These are phyloP conservation scores for Calidris pygmaea DNA, from an alignment of 2,113 vertebrate species.

Conservation along the genomic window DNA sequence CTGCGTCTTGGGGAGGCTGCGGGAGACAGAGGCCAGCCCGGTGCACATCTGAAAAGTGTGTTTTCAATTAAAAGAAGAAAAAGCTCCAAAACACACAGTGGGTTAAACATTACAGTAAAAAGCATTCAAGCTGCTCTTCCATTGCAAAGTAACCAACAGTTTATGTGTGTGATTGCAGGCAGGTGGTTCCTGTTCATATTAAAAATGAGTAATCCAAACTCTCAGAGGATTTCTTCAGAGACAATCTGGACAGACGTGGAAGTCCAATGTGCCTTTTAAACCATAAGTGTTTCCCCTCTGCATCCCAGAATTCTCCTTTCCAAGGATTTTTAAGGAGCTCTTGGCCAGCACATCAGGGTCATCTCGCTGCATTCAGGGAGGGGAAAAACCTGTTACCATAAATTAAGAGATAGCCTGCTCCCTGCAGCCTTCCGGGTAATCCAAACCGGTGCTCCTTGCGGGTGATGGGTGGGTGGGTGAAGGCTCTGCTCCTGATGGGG, in stretches of 20 bases:
- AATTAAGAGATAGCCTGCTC: not conserved
- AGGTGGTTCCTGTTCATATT: constrained; percentile 68
- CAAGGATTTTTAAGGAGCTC: not conserved
- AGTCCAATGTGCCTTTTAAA: constrained; percentile 30
- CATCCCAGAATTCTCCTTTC: not conserved
- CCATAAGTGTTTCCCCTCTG: constrained; percentile 13
- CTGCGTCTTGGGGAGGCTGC: not conserved
- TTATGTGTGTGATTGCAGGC: constrained; percentile 43
- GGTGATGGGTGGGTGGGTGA: not conserved
- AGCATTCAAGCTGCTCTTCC: constrained; percentile 36
- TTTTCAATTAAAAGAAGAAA: constrained; percentile 55
- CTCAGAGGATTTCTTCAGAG: constrained; percentile 41
- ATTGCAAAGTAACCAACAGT: not conserved
- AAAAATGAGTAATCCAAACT: constrained; percentile 56
- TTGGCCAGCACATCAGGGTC: not conserved
- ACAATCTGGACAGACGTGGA: constrained; percentile 24
- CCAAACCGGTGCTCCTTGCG: rapidly evolving
- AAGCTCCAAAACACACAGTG: constrained; percentile 10
- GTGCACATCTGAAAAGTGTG: not conserved
- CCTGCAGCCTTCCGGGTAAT: not conserved
- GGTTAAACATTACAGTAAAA: constrained; percentile 15
- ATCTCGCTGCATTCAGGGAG: not conserved
- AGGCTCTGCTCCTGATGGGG: not conserved
- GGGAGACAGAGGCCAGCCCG: not conserved
- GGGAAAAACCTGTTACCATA: not conserved